Percentiles rank a stretch among this genome's conserved stretches.
Evolutionary conservation across 1,140 invertebrate species (phyloP).

Genomic region (Drosophila malerkotliana): DNA sequence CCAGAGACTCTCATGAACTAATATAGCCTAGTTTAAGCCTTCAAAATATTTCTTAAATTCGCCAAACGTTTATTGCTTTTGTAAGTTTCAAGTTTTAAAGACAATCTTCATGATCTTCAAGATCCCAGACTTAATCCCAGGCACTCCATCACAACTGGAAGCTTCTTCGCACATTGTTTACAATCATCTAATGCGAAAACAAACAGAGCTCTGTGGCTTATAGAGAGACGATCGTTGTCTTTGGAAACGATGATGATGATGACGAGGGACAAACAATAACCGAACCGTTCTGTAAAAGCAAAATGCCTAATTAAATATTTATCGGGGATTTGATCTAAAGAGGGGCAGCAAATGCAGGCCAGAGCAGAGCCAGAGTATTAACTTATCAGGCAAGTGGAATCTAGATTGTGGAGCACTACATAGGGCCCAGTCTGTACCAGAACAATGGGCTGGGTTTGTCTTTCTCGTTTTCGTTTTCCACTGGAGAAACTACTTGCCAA

Average conservation of each 20-base stretch:
- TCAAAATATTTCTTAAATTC: background rate
- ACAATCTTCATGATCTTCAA: background rate
- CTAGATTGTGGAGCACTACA: slow-evolving; percentile 35
- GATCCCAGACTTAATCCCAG: slow-evolving; percentile 6
- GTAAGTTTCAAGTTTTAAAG: background rate
- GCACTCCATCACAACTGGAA: slow-evolving; percentile 27
- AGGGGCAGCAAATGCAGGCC: slow-evolving; percentile 47
- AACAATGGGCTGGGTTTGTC: slow-evolving; percentile 47
- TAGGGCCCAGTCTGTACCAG: slow-evolving; percentile 3
- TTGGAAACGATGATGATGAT: slow-evolving; percentile 3
- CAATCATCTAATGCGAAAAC: slow-evolving; percentile 39
- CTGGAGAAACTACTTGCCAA: slow-evolving; percentile 1
- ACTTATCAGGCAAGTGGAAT: slow-evolving; percentile 62
- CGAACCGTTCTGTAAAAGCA: slow-evolving; percentile 44
- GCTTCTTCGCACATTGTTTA: slow-evolving; percentile 17
- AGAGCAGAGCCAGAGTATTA: slow-evolving; percentile 24
- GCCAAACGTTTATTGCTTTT: background rate
- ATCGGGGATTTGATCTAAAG: slow-evolving; percentile 64
- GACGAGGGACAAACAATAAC: slow-evolving; percentile 39
- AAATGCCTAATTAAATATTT: slow-evolving; percentile 77
- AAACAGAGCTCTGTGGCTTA: slow-evolving; percentile 41
- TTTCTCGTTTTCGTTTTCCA: background rate
- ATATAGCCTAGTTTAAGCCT: too few relatives aligned
- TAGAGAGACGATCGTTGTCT: slow-evolving; percentile 34
- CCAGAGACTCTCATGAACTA: too few relatives aligned